Conservation (phyloP, 2,888 invertebrate species). For the Diplolepis rosae region DNA sequence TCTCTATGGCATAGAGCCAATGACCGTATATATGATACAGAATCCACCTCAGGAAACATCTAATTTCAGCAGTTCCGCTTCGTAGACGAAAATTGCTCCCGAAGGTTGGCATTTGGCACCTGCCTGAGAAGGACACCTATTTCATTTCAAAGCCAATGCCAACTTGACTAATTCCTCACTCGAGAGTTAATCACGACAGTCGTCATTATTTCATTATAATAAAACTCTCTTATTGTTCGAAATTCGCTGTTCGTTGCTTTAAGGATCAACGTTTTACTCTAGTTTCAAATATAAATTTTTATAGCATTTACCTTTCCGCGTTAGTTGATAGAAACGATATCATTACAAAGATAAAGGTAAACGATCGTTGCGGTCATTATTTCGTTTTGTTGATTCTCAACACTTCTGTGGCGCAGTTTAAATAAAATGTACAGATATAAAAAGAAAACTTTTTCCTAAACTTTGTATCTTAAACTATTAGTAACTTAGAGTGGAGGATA, state of each 20-base stretch:
- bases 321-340: not conserved
- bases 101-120: constrained; percentile 25
- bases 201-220: not conserved
- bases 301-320: not conserved
- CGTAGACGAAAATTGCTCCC: constrained; percentile 17
- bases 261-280: not conserved
- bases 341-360: not conserved
- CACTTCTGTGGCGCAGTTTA: not conserved
- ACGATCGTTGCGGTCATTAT: not conserved
- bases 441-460: not conserved
- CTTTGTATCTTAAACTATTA: not conserved
- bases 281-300: not conserved
- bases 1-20: constrained; percentile 12
- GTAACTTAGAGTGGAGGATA: not conserved
- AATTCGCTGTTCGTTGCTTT: not conserved
- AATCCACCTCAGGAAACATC: constrained; percentile 22
- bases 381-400: not conserved
- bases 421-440: not conserved
- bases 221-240: not conserved
- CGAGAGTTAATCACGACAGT: not conserved
- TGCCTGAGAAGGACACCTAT: constrained; percentile 6
- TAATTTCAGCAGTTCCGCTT: constrained; percentile 26
- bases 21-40: constrained; percentile 15
- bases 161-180: not conserved
- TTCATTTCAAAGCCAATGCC: constrained; percentile 23